Evolutionary conservation across 2,888 invertebrate species (phyloP).

Genomic region (Pseudolycoriella hygida): DNA sequence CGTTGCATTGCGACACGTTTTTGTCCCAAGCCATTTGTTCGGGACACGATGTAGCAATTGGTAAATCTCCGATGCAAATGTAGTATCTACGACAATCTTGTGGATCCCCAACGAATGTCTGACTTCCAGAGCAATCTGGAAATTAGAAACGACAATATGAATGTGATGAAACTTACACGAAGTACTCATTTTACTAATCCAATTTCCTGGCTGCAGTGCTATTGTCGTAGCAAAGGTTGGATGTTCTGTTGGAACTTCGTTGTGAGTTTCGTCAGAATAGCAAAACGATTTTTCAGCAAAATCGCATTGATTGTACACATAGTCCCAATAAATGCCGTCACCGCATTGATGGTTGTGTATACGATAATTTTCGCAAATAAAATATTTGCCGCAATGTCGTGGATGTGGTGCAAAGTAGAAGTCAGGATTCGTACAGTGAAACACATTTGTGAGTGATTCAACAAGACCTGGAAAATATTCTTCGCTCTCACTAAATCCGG

Average conservation of each 20-base stretch:
- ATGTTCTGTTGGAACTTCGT: background rate
- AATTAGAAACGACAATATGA: no score
- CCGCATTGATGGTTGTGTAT: conserved; percentile 23
- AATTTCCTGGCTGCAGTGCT: no score
- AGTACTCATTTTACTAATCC: no score
- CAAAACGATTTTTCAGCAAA: conserved; percentile 6
- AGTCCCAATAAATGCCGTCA: conserved; percentile 19
- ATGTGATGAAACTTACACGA: no score
- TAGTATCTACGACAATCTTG: conserved; percentile 23
- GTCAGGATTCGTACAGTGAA: conserved; percentile 20
- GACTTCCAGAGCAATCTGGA: conserved; percentile 16
- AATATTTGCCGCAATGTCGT: conserved; percentile 18
- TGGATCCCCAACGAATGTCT: conserved; percentile 20
- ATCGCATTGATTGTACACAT: conserved; percentile 18
- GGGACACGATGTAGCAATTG: conserved; percentile 22
- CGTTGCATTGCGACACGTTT: conserved; percentile 14
- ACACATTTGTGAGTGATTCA: background rate
- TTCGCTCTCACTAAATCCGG: no score
- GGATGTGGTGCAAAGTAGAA: conserved; percentile 27
- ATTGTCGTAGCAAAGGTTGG: background rate
- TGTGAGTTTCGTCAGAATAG: background rate
- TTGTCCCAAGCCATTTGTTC: conserved; percentile 21
- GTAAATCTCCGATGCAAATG: conserved; percentile 22
- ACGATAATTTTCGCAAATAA: conserved; percentile 22
- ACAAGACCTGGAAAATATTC: no score